Base-by-base conservation (phyloP, 1,140 invertebrate genomes). In the Orchesella cincta region DNA sequence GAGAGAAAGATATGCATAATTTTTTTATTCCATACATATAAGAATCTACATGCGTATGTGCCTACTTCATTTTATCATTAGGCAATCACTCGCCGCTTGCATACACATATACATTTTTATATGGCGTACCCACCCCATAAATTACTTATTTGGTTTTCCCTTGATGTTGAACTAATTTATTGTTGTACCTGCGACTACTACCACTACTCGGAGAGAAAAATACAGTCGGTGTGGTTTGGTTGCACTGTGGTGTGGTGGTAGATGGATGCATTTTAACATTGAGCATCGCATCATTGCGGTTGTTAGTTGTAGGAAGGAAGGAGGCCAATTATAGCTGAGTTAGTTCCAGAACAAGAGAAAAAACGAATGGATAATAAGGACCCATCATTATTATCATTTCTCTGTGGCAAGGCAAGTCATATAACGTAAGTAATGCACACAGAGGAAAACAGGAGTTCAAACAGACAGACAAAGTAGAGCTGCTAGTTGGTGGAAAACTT, bases 141-240 rank as follows among this genome's bases (percentile, higher is more conserved):
- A 67, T 67, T 67, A 67, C 62, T 67, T 67, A 67, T 67, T 67
- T 67, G 62, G 62, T 67, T 67, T 67, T 67, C 62, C 62, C 31
- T 67, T 67, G 62, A 67, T 33, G 31, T 5, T 67, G 28, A 67
- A 67, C 62, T 67, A 67, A 67, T 67, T 67, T 67, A 67, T 67
- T 67, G 62, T 67, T 67, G 62, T 67, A 67, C 62, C 33, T 67
- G 62, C 33, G 3, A 31, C 39, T 31, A 8, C n/a, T 67, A 29
- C 62, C 31, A 16, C 28, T 31, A 1, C n/a, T 5, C 12, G 29
- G 39, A 12, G 39, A 46, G 39, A 46, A 46, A 12, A 46, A 12
- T 20, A 46, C 39, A 12, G 39, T 46, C 8, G 20, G 8, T 8
- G 39, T 46, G 39, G 39, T 46, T 46, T 20, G 8, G 8, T 46